Percentiles rank a stretch among this genome's conserved stretches.
These are phyloP conservation scores for Prunella strophiata DNA, from an alignment of 2,797 vertebrate genomes.

Conservation along the genomic window DNA sequence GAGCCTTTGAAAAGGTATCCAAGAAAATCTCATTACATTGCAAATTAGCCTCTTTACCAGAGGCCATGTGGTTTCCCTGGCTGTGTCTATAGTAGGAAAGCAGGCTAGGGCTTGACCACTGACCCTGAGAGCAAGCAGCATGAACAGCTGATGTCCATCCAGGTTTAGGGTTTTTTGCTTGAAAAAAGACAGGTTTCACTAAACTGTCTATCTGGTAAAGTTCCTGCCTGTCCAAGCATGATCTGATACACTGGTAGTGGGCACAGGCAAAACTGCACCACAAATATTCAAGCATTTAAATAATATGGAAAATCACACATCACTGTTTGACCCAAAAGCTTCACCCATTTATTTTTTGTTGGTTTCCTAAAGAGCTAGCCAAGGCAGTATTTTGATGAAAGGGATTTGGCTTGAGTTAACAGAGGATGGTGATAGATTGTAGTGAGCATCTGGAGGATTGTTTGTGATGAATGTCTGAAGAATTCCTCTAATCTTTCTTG, in stretches of 20 bases:
- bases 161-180: background rate
- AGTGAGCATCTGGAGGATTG: background rate
- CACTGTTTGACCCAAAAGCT: background rate
- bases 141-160: background rate
- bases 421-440: background rate
- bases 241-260: background rate
- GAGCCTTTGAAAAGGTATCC: background rate
- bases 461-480: slow-evolving; percentile 19
- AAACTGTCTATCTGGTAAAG: background rate
- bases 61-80: background rate
- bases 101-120: background rate
- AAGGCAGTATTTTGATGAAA: background rate
- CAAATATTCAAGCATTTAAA: background rate
- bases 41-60: background rate
- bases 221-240: background rate
- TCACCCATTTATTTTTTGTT: background rate
- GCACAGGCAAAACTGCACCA: background rate
- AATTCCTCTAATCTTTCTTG: slow-evolving; percentile 24
- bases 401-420: background rate
- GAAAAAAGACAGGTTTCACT: background rate
- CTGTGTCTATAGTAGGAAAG: background rate
- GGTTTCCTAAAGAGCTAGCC: background rate
- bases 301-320: background rate
- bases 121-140: background rate
- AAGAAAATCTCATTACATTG: background rate